Percentiles rank a stretch among this genome's conserved stretches.
Conservation (phyloP, 2,113 vertebrate genomes). For the Cairina moschata region DNA sequence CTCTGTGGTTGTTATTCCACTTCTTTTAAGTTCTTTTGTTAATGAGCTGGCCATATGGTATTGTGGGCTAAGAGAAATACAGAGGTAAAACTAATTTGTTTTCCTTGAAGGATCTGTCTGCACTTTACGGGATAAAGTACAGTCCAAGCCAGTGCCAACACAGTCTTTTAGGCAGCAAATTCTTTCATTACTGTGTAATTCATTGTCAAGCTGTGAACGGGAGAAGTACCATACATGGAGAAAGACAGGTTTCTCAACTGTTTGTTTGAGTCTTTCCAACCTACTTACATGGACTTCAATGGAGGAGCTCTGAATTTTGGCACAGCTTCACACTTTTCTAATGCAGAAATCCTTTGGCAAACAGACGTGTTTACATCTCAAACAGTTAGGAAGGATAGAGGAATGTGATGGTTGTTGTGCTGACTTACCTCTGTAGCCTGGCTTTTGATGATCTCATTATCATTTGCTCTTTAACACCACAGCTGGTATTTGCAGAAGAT, state of each 20-base stretch:
- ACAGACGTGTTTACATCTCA: constrained; percentile 39
- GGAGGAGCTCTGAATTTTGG: constrained; percentile 31
- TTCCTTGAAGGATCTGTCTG: background rate
- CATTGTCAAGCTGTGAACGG: background rate
- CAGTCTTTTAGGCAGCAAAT: constrained; percentile 36
- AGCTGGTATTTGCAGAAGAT: background rate
- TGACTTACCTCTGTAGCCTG: constrained; percentile 13
- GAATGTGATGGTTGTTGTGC: background rate
- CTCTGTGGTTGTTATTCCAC: background rate
- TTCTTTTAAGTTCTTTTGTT: background rate
- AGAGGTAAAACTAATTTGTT: background rate
- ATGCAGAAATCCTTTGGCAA: constrained; percentile 33
- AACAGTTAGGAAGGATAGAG: background rate
- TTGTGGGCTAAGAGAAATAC: background rate
- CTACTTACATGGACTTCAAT: constrained; percentile 46
- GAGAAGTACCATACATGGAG: constrained; percentile 68
- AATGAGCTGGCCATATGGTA: background rate
- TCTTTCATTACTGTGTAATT: constrained; percentile 57
- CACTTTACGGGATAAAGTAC: background rate
- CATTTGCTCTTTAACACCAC: background rate
- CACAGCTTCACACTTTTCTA: constrained; percentile 18
- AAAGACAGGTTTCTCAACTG: constrained; percentile 50
- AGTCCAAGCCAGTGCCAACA: background rate
- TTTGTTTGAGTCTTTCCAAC: constrained; percentile 16
- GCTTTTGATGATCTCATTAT: background rate